Base-by-base conservation (phyloP, 2,888 invertebrate genomes). In the Philopedon plagiatum region DNA sequence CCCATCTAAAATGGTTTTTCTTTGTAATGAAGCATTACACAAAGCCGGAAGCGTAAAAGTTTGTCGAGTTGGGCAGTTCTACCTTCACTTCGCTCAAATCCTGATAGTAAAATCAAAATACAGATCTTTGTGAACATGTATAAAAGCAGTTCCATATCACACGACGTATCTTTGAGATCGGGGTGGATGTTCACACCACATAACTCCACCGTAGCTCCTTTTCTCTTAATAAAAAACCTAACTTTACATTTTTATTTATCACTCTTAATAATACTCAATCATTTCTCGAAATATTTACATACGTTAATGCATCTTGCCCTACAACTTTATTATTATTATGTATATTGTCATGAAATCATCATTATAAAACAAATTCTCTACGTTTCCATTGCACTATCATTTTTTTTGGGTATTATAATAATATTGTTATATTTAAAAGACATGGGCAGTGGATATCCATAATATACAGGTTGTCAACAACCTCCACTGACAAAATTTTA, bases 91-190 rank as follows among this genome's bases (percentile, higher is more conserved):
- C 46, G 49, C 26, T 29, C 41, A 26, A 34, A 41, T 41, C 26
- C 37, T 61, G 61, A 61, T 61, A 61, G 61, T 61, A 46, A 61
- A 61, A 61, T 61, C 61, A 61, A 72, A 85, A 68, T 60, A 73
- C 73, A 73, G 73, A 85, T 85, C 85, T 85, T 83, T 83, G 80
- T 81, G 79, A 84, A 83, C 80, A 83, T 76, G 83, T 71, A 74
- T 67, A 84, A 85, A 84, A 84, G 84, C 85, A 84, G 82, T 83
- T 82, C 83, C 84, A 85, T 85, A 85, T 85, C 85, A 85, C 85
- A 85, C 84, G 81, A 80, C 82, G 83, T 83, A 76, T 80, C 81
- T 81, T 61, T 85, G 85, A 85, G 85, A 85, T 85, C 85, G 81
- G 83, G 81, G 81, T 80, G 80, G 78, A 73, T 75, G 65, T 61